Base-by-base conservation (phyloP, 2,797 vertebrate species). In the Enteromius fasciolatus region DNA sequence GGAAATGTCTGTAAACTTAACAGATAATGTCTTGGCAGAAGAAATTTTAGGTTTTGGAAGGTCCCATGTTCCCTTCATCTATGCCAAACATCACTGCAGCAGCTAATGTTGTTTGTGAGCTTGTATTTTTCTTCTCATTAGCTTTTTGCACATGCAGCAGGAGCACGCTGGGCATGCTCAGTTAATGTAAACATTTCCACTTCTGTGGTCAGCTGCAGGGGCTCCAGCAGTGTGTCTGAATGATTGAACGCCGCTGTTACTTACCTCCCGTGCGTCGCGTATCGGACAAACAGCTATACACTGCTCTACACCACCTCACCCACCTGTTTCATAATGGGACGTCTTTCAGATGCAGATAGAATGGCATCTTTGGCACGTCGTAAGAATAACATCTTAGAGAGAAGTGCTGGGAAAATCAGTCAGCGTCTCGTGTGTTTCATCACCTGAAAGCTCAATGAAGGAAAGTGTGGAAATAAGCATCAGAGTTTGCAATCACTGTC, bases 401-500 rank as follows among this genome's bases (percentile, higher is more conserved):
- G 73, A 68, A 66, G 64, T 18, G 59, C 81, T 81, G 80, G 86
- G 83, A 87, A 87, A 81, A 93, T 95, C 95, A 93, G 94, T 93
- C 93, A 93, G 88, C 91, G 83, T 92, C 95, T 95, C 93, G 93
- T 93, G 93, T 91, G 92, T 94, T 95, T 95, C 90, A 93, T 96
- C 95, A 96, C 95, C 95, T 96, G 95, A 91, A 91, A 94, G 95
- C 91, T 94, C 95, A 95, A 94, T 92, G 92, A 96, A 95, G 89
- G 95, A 90, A 89, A 93, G 91, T 90, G 90, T 87, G 89, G 91
- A 91, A 61, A 76, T 25, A 46, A 68, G 57, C 63, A 7, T 31
- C 3, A 28, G 28, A 36, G 76, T 73, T 39, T 89, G 89, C 76
- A 48, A 87, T 91, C 85, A 87, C 90, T 91, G 90, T 61, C 89